Evolutionary conservation across 1,140 invertebrate species (phyloP), one percentile per base, ranked within the genome.

Genomic region (Tyrophagus putrescentiae): DNA sequence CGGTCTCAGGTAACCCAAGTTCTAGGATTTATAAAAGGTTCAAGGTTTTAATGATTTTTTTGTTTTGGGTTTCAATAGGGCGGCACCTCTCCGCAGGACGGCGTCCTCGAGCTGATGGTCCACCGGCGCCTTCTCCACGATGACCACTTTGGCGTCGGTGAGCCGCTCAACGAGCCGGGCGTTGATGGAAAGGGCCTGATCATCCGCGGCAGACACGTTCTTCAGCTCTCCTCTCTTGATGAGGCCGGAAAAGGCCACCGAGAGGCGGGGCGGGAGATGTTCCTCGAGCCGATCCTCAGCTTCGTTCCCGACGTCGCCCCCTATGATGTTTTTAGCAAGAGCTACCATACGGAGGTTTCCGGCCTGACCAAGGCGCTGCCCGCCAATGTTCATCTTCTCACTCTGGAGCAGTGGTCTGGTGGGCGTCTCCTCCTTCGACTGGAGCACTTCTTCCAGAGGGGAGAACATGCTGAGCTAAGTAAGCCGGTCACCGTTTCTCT

Each of bases 121-220:
- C 92, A 97, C 70, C 78, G 93, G 62, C 77, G 89, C 58, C 72
- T 89, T 25, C 66, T 94, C 0, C 75, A 80, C 59, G 93, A 98
- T 68, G 93, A 97, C 73, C 81, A 80, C 0, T 90, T 91, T 65
- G 93, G 93, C 4, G 91, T 97, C 0, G 83, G 76, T 0, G 92
- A 98, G 75, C 79, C 91, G 0, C 72, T 98, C 0, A 88, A 96
- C 69, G 94, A 98, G 74, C 78, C 77, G 1, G 88, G 65, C 0
- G 81, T 75, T 65, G 67, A 68, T 57, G 73, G 83, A 0, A 69
- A 76, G 64, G 89, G 92, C 1, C 72, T 97, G 9, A 81, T 94
- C 2, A 82, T 81, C 0, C 76, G 83, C 65, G 93, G 92, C 34
- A 80, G 75, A 27, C 83, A 70, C 80, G 79, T 66, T 62, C 48